Evolutionary conservation across 2,113 vertebrate genomes (phyloP).

Genomic region (Chionomys nivalis): DNA sequence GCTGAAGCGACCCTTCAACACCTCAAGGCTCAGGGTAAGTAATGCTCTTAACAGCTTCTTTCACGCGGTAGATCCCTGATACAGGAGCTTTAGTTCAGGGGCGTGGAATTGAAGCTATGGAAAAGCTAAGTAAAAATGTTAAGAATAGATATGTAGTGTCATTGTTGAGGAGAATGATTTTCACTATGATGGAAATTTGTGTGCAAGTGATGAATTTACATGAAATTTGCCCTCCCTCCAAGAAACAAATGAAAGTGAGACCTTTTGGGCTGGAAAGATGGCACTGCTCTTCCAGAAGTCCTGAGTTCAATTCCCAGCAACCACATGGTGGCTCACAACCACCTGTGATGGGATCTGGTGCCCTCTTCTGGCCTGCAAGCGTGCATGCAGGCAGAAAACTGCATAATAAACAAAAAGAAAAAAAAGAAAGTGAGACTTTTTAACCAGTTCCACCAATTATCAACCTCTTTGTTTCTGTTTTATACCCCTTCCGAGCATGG

Average conservation of each 20-base stretch:
- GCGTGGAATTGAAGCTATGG: not conserved
- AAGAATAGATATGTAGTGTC: not conserved
- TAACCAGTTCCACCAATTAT: not conserved
- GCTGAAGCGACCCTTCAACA: constrained; percentile 93
- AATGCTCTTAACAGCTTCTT: not conserved
- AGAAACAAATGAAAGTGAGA: not conserved
- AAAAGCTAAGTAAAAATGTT: not conserved
- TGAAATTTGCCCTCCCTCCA: not conserved
- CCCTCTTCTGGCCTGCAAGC: no score
- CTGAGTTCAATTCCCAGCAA: no score
- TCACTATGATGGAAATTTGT: not conserved
- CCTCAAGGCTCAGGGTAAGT: constrained; percentile 96
- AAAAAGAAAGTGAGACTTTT: not conserved
- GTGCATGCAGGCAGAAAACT: no score
- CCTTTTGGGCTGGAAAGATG: no score
- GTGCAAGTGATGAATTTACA: not conserved
- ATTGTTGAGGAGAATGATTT: not conserved
- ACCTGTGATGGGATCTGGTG: no score
- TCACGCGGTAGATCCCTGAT: not conserved
- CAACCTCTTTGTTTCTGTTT: not conserved
- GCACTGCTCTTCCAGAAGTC: no score
- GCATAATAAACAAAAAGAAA: not conserved
- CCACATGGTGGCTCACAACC: no score
- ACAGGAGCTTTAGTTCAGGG: not conserved
- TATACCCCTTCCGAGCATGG: not conserved